Conservation (phyloP, 2,797 vertebrate genomes). For the Intellagama lesueurii region DNA sequence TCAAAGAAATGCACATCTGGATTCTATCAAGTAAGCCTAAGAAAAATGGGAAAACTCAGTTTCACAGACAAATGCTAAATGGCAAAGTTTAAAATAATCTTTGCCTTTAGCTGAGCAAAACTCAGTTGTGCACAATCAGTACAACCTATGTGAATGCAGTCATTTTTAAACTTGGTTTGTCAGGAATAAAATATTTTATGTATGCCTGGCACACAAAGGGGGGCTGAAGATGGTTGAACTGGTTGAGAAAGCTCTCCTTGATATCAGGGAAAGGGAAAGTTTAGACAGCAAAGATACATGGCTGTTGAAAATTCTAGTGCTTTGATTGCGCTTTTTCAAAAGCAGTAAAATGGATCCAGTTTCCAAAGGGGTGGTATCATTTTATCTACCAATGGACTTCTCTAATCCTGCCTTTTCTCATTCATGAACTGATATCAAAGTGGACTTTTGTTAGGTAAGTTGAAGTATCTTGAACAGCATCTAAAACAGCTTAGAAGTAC, state of each 20-base stretch:
- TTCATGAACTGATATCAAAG: conserved; percentile 62
- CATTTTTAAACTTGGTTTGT: conserved; percentile 57
- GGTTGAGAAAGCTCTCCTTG: conserved; percentile 63
- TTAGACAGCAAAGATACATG: conserved; percentile 65
- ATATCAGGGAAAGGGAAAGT: conserved; percentile 70
- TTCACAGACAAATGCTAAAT: conserved; percentile 15
- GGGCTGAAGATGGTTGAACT: conserved; percentile 59
- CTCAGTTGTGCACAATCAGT: conserved; percentile 49
- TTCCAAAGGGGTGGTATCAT: conserved; percentile 64
- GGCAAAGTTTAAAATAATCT: conserved; percentile 45
- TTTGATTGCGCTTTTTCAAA: conserved; percentile 63
- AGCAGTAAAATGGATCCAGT: conserved; percentile 60
- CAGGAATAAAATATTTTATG: conserved; percentile 57
- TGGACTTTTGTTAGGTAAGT: conserved; percentile 59
- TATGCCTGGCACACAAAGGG: conserved; percentile 51
- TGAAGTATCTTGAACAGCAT: conserved; percentile 59
- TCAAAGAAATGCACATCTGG: conserved; percentile 27
- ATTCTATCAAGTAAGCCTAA: conserved; percentile 8
- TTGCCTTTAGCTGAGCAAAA: conserved; percentile 56
- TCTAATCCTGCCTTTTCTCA: conserved; percentile 66
- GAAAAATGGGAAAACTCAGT: conserved; percentile 29
- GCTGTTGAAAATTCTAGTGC: conserved; percentile 46
- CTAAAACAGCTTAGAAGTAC: conserved; percentile 50
- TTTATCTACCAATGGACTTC: conserved; percentile 72
- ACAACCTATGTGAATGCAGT: conserved; percentile 56